phyloP scores from a whole-genome alignment of 2,113 vertebrate species.

The Zapornia atra region DNA sequence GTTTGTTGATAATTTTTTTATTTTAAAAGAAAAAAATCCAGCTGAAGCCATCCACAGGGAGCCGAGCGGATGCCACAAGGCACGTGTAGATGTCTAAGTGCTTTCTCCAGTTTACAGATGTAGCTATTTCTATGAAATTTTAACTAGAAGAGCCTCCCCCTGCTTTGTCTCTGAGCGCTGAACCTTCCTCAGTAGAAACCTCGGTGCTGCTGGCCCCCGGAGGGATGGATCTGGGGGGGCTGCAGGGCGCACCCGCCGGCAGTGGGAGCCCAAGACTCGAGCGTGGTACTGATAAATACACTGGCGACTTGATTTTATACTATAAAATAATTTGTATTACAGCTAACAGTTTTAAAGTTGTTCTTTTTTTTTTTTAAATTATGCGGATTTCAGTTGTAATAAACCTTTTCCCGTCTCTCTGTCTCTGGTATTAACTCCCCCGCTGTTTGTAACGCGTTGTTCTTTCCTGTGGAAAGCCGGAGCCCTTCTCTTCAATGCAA shows the following conservation, averaged over 20 bases:
- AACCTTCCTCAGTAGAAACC: not conserved
- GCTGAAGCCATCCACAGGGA: not conserved
- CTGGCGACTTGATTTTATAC: slow-evolving; percentile 88
- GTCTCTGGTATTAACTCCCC: not conserved
- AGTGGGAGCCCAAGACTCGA: not conserved
- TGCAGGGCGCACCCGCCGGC: not conserved
- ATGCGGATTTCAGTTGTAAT: slow-evolving; percentile 80
- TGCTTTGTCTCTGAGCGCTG: not conserved
- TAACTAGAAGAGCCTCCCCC: not conserved
- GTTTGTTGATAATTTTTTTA: too few relatives aligned
- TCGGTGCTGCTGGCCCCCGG: not conserved
- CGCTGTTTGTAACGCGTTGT: not conserved
- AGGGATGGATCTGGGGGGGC: not conserved
- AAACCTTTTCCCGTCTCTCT: not conserved
- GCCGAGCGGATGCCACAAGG: not conserved
- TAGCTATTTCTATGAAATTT: not conserved
- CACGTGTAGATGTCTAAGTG: not conserved
- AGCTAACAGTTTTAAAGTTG: slow-evolving; percentile 77
- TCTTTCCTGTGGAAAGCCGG: not conserved
- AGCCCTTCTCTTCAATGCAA: not conserved
- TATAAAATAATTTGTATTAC: slow-evolving; percentile 82
- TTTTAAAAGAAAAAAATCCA: not conserved
- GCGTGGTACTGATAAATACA: slow-evolving; percentile 88
- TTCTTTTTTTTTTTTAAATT: slow-evolving; percentile 72
- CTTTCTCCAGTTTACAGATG: not conserved